A percentile compares a stretch with the other conserved stretches of the same genome.
These are phyloP conservation scores for Cettia cetti DNA, from an alignment of 2,113 vertebrate species.

Conservation along the genomic window DNA sequence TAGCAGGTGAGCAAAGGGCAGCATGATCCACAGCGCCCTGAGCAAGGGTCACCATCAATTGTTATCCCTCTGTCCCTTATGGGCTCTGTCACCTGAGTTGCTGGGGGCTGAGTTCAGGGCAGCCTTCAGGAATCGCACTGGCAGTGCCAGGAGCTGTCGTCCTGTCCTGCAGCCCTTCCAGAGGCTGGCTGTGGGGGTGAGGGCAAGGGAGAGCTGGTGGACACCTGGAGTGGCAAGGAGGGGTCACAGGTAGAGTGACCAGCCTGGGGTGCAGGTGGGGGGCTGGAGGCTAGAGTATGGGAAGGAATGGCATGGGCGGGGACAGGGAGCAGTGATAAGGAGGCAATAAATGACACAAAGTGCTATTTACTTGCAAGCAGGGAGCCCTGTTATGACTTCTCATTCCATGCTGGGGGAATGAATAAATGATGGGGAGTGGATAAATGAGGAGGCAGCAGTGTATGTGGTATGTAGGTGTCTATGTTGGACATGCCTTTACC, in stretches of 20 bases:
- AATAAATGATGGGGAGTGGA: not conserved
- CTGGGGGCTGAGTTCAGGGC: not conserved
- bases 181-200: not conserved
- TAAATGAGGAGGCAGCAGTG: not conserved
- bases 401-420: not conserved
- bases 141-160: accelerated
- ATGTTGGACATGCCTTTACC: not conserved
- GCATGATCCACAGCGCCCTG: not conserved
- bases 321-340: not conserved
- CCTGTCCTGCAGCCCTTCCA: not conserved
- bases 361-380: not conserved
- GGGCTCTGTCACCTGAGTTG: not conserved
- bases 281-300: not conserved
- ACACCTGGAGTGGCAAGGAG: no score
- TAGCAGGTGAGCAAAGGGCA: not conserved
- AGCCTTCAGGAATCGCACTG: accelerated
- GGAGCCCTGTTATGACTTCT: not conserved
- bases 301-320: not conserved
- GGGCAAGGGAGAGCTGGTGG: not conserved
- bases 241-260: not conserved
- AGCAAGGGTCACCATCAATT: not conserved
- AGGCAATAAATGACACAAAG: not conserved
- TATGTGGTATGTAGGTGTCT: accelerated
- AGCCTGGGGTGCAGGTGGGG: accelerated
- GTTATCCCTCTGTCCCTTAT: accelerated